A percentile compares a stretch with the other conserved stretches of the same genome.
Conservation (phyloP, 1,140 invertebrate genomes). For the Halictus rubicundus region DNA sequence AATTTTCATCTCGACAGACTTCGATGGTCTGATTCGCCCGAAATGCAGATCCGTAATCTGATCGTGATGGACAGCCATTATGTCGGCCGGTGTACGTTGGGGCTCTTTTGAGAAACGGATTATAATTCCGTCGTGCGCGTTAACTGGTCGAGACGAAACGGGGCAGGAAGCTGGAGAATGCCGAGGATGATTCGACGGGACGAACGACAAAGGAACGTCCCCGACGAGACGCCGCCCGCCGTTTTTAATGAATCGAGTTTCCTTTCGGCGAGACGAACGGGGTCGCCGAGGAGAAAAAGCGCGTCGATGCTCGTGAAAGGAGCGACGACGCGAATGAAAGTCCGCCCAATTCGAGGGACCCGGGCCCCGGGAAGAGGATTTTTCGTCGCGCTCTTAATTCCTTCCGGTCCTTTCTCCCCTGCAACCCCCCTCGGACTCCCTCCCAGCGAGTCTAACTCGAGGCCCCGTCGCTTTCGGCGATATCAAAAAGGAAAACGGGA, state of each 20-base stretch:
- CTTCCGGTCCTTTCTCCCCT: conserved; percentile 53
- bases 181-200: background rate
- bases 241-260: conserved; percentile 55
- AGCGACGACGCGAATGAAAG: conserved; percentile 54
- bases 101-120: no score
- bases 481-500: conserved; percentile 9
- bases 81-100: no score
- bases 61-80: no score
- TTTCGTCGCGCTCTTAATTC: conserved; percentile 56
- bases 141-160: no score
- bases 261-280: conserved; percentile 21
- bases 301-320: conserved; percentile 54
- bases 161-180: background rate
- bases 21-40: no score
- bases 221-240: background rate
- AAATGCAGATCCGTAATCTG: no score
- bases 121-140: no score
- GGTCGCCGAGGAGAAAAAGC: background rate
- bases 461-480: background rate
- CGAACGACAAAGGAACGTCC: background rate
- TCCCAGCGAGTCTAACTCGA: background rate
- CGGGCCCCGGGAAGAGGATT: conserved; percentile 29
- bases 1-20: no score
- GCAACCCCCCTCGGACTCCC: background rate
- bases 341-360: conserved; percentile 44